Conservation (phyloP, 2,113 vertebrate species). For the Caranx ignobilis region DNA sequence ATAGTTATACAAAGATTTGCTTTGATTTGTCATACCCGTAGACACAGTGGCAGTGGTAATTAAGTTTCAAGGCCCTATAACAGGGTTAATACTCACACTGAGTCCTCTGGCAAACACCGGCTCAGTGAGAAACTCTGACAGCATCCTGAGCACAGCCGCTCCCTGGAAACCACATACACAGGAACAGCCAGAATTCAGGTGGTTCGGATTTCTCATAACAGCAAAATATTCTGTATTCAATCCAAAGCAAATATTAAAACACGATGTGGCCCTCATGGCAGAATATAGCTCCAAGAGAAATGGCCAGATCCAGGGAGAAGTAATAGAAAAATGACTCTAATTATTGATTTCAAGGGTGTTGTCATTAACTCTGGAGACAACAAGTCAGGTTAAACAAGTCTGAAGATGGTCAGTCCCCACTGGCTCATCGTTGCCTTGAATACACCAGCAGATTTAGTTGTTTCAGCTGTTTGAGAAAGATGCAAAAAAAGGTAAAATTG, state of each 20-base stretch:
- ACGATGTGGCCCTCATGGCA: not conserved
- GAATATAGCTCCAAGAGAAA: not conserved
- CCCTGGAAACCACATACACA: constrained; percentile 82
- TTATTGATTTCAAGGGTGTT: not conserved
- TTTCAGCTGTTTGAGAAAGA: not conserved
- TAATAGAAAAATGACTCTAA: not conserved
- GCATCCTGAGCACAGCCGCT: constrained; percentile 91
- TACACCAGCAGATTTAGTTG: not conserved
- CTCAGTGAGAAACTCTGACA: constrained; percentile 91
- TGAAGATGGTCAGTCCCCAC: too few species aligned
- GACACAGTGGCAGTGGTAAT: not conserved
- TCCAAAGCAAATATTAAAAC: constrained; percentile 21
- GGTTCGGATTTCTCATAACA: constrained; percentile 8
- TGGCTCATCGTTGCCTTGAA: too few species aligned
- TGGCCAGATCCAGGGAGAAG: too few species aligned
- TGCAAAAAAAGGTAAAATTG: not conserved
- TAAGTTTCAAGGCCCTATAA: not conserved
- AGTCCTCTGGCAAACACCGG: constrained; percentile 88
- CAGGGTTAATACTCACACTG: constrained; percentile 83
- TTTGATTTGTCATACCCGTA: not conserved
- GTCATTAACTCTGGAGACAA: not conserved
- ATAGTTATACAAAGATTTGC: not conserved
- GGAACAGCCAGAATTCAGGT: constrained; percentile 29
- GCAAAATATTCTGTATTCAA: not conserved
- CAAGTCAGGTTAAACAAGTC: too few species aligned